These are phyloP conservation scores for Agonopterix arenella DNA, from an alignment of 2,888 invertebrate genomes.

Conservation along the genomic window DNA sequence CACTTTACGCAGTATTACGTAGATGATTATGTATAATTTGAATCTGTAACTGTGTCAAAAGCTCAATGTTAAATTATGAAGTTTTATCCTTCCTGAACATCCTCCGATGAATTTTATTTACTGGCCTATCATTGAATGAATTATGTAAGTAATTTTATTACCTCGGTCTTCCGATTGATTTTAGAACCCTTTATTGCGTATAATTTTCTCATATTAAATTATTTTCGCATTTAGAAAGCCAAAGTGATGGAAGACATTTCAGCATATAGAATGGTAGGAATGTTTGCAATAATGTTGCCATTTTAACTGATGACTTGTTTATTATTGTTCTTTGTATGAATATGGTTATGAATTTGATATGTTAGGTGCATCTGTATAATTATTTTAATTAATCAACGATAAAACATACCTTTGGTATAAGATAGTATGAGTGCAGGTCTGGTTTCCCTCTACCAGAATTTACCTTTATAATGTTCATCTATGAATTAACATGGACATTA, in stretches of 20 bases:
- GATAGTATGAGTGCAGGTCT: too few relatives aligned
- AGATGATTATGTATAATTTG: constrained; percentile 38
- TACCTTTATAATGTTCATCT: too few relatives aligned
- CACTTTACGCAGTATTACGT: constrained; percentile 54
- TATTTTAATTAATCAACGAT: constrained; percentile 2
- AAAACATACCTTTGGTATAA: too few relatives aligned
- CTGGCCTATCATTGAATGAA: constrained; percentile 7
- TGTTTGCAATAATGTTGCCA: constrained; percentile 37
- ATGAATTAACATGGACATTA: too few relatives aligned
- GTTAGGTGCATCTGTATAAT: constrained; percentile 18
- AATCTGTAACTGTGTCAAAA: constrained; percentile 57
- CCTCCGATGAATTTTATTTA: neutral
- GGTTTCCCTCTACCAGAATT: too few relatives aligned
- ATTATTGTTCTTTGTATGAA: constrained; percentile 1
- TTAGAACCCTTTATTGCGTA: constrained; percentile 2
- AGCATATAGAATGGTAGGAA: constrained; percentile 6
- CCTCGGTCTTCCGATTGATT: constrained; percentile 14
- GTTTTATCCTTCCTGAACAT: constrained; percentile 13
- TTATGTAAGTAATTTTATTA: neutral
- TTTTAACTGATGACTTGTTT: constrained; percentile 25
- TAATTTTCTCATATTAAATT: neutral
- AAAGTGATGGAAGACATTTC: constrained; percentile 4
- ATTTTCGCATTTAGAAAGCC: constrained; percentile 7
- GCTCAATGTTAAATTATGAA: constrained; percentile 54
- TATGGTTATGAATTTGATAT: constrained; percentile 20